These are phyloP conservation scores for Agonopterix subpropinquella DNA, from an alignment of 2,888 invertebrate genomes.

Conservation along the genomic window DNA sequence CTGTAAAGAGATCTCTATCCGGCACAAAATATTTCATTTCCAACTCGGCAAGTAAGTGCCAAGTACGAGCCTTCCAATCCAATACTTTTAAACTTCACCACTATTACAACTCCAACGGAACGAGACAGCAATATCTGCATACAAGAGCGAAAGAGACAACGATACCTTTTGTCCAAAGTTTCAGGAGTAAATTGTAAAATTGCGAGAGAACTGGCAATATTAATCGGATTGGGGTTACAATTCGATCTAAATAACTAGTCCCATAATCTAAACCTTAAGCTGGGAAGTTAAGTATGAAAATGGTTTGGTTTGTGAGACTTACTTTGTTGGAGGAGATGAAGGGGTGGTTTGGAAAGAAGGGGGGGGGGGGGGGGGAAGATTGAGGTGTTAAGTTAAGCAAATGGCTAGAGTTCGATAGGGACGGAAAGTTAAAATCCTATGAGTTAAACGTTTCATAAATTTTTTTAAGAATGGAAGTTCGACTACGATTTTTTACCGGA, in stretches of 20 bases:
- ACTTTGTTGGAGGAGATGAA: background rate
- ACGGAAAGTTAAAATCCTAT: too few relatives aligned
- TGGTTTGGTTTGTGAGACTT: too few relatives aligned
- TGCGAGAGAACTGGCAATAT: conserved; percentile 15
- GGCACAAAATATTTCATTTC: too few relatives aligned
- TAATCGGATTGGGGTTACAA: background rate
- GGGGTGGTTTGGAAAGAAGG: background rate
- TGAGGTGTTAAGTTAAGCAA: conserved; percentile 10
- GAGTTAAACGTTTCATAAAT: too few relatives aligned
- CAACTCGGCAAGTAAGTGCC: conserved; percentile 10
- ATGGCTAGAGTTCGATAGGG: background rate
- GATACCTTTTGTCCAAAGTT: conserved; percentile 27
- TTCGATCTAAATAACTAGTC: too few relatives aligned
- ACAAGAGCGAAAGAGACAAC: conserved; percentile 20
- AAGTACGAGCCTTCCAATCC: conserved; percentile 26
- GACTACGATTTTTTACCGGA: too few relatives aligned
- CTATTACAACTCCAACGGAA: conserved; percentile 52
- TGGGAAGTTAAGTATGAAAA: too few relatives aligned
- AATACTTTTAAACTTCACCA: conserved; percentile 59
- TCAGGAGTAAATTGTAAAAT: conserved; percentile 42
- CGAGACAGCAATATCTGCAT: conserved; percentile 22
- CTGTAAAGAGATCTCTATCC: too few relatives aligned
- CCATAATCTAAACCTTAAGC: too few relatives aligned
- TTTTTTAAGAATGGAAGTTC: too few relatives aligned
- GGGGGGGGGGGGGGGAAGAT: conserved; percentile 2